Percentiles rank a stretch among this genome's conserved stretches.
phyloP scores from a whole-genome alignment of 2,888 invertebrate genomes.

The Pterostichus niger region DNA sequence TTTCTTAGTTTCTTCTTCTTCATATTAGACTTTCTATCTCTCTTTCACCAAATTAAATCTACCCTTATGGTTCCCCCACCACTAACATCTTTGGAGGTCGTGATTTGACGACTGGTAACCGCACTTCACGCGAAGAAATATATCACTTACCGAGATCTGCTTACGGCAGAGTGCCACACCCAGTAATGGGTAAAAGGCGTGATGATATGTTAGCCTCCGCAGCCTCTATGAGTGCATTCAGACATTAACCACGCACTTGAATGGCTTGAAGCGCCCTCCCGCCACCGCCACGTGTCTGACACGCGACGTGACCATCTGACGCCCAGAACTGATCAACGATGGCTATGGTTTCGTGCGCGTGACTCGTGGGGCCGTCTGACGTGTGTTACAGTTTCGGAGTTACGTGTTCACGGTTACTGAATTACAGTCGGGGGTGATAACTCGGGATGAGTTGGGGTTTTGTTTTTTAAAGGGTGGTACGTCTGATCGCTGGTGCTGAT shows the following conservation, averaged over 20 bases:
- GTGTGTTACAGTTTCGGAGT: conserved; percentile 41
- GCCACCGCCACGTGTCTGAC: neutral
- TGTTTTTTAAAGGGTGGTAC: conserved; percentile 51
- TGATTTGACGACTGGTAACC: too few species aligned
- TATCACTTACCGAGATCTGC: too few species aligned
- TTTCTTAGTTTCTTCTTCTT: too few species aligned
- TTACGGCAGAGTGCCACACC: too few species aligned
- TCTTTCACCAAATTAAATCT: too few species aligned
- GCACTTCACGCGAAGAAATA: too few species aligned
- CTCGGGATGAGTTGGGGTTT: conserved; percentile 36
- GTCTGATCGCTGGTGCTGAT: conserved; percentile 31
- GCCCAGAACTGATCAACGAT: conserved; percentile 39
- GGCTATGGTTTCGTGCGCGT: conserved; percentile 22
- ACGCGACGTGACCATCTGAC: conserved; percentile 63
- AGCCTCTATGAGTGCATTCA: conserved; percentile 1
- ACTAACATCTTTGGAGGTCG: too few species aligned
- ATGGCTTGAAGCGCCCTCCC: neutral
- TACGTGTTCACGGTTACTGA: conserved; percentile 55
- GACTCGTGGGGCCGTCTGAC: neutral
- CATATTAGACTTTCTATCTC: too few species aligned
- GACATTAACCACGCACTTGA: conserved; percentile 40
- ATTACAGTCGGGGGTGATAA: conserved; percentile 42
- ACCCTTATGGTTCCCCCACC: too few species aligned
- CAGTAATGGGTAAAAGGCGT: too few species aligned
- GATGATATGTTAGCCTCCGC: neutral